Base-by-base conservation (phyloP, 2,888 invertebrate species). In the Apotomis betuletana region DNA sequence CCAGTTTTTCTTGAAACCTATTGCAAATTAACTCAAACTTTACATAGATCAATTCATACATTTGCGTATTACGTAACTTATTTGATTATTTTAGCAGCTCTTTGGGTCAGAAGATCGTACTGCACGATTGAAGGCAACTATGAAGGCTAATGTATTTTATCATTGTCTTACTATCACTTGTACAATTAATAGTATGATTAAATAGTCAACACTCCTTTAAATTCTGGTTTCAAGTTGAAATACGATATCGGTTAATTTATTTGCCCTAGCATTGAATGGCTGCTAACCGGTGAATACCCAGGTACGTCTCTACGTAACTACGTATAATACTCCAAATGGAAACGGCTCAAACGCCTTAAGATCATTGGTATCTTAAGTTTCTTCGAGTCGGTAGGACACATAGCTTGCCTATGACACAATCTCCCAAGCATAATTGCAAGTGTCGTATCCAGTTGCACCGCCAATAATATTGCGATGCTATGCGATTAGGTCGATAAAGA, bases 321-420 rank as follows among this genome's bases (percentile, higher is more conserved):
- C 49, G 15, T 51, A 41, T 54, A 61, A n/a, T n/a, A 15, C 49
- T 58, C 9, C 46, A 44, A 46, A 13, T 15, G 13, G 46, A 63
- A 72, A 68, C 4, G 68, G 4, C n/a, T 12, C 12, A 46, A 63
- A 52, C 6, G 9, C 54, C 38, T 59, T 6, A 51, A 51, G 57
- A 54, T 46, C 10, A 54, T 38, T 59, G 4, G 59, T 58, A 12
- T 12, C 67, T 67, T 72, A 72, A 59, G 72, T 59, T 52, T n/a
- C 62, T 63, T 63, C 58, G 46, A 36, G 38, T 58, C 54, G 38
- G 57, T 51, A 10, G 15, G 27, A 59, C 54, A 62, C 74, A 75
- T 75, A 64, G 67, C 59, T 75, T 27, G 65, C 51, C 69, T 72
- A 74, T 75, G 73, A 75, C 75, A 74, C 75, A 75, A 75, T 75